phyloP scores from a whole-genome alignment of 1,140 invertebrate genomes.

The Cotesia chilonis region DNA sequence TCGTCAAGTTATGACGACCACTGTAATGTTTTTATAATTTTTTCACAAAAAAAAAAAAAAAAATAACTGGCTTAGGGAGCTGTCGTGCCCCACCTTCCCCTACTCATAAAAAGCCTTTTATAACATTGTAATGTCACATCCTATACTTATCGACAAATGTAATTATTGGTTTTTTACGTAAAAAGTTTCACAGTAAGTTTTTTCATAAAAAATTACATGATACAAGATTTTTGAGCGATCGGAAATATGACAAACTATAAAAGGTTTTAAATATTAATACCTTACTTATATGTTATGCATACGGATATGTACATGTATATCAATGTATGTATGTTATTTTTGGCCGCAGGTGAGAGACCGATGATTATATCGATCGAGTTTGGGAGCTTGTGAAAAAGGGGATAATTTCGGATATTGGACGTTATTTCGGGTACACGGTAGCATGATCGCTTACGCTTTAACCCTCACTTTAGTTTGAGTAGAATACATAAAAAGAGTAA shows the following conservation, averaged over 20 bases:
- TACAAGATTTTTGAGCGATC: no score
- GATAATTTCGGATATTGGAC: conserved; percentile 43
- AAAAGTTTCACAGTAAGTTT: no score
- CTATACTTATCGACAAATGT: no score
- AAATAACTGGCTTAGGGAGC: no score
- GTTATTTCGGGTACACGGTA: conserved; percentile 42
- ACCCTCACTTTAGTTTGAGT: conserved; percentile 11
- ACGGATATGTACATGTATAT: neutral
- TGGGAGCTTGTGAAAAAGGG: conserved; percentile 36
- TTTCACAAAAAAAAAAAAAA: no score
- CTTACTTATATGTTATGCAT: conserved; percentile 4
- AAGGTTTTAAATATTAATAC: neutral
- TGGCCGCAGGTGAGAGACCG: conserved; percentile 57
- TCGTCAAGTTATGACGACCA: no score
- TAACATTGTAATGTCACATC: no score
- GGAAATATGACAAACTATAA: neutral
- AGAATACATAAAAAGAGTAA: conserved; percentile 34
- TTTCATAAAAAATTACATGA: no score
- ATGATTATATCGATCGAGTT: conserved; percentile 60
- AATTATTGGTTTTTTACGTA: no score
- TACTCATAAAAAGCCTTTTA: no score
- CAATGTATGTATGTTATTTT: conserved; percentile 33
- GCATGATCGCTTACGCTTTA: conserved; percentile 38
- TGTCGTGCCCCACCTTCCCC: no score
- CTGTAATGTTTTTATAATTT: no score